phyloP scores from a whole-genome alignment of 2,113 vertebrate species.

The Prochilodus magdalenae region DNA sequence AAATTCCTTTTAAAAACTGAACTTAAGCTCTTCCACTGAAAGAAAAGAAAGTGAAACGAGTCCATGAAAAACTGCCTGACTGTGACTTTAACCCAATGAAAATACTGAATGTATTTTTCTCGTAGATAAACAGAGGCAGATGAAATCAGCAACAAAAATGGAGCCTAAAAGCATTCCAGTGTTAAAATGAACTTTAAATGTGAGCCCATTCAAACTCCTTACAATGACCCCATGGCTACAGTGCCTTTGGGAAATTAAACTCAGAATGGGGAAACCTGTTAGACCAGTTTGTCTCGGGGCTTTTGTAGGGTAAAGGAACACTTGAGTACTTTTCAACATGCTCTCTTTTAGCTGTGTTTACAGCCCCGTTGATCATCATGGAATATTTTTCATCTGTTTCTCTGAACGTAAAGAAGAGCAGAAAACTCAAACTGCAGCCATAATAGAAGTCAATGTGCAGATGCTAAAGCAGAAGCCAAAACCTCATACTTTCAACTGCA shows the following conservation, averaged over 20 bases:
- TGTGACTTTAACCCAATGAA: conserved; percentile 18
- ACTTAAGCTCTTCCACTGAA: conserved; percentile 26
- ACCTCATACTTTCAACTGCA: no score
- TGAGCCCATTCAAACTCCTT: not conserved
- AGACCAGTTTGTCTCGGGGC: not conserved
- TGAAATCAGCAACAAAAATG: not conserved
- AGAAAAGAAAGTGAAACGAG: conserved; percentile 6
- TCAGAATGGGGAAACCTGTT: not conserved
- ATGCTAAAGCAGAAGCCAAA: no score
- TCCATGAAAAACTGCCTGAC: conserved; percentile 27
- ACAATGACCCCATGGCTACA: not conserved
- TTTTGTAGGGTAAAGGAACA: not conserved
- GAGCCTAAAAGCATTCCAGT: not conserved
- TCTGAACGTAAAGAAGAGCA: not conserved
- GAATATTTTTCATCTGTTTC: not conserved
- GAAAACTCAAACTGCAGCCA: not conserved
- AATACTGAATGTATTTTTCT: not conserved
- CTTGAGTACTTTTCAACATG: not conserved
- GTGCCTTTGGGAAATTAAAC: not conserved
- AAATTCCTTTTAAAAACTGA: conserved; percentile 31
- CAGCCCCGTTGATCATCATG: not conserved
- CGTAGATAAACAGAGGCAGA: not conserved
- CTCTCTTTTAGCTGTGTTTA: not conserved
- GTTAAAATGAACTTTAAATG: conserved; percentile 1
- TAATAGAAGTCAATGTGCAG: no score